These are phyloP conservation scores for Onthophagus sagittarius DNA, from an alignment of 2,888 invertebrate species.

Conservation along the genomic window DNA sequence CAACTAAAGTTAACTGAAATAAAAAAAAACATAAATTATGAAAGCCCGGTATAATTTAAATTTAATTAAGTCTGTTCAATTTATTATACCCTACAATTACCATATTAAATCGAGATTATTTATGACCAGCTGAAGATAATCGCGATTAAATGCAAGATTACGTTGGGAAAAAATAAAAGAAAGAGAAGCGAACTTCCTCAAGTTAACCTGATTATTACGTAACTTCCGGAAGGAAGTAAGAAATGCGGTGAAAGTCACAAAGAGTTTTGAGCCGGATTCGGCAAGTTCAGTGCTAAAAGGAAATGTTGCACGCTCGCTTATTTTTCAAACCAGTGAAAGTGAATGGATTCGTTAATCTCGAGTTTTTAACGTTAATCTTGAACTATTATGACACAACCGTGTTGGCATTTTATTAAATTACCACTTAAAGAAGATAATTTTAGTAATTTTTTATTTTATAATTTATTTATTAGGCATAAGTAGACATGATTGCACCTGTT, in stretches of 20 bases:
- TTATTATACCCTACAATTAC: background rate
- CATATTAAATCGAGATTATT: background rate
- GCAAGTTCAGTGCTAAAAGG: conserved; percentile 11
- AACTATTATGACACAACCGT: background rate
- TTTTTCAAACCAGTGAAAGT: conserved; percentile 5
- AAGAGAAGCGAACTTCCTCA: background rate
- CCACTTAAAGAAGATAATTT: background rate
- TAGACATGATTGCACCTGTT: too few relatives aligned
- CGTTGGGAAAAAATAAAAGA: background rate
- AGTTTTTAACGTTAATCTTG: background rate
- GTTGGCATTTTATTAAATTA: background rate
- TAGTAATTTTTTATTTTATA: too few relatives aligned
- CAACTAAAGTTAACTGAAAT: conserved; percentile 21
- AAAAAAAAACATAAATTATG: conserved; percentile 3
- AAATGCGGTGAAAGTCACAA: conserved; percentile 4
- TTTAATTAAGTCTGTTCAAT: background rate
- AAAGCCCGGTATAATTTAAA: background rate
- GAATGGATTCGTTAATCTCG: background rate
- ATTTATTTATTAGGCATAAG: too few relatives aligned
- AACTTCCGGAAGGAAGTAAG: background rate
- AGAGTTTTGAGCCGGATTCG: background rate
- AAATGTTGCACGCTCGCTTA: conserved; percentile 4
- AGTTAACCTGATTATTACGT: background rate
- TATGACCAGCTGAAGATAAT: background rate
- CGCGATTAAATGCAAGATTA: background rate